Evolutionary conservation across 2,888 invertebrate genomes (phyloP).

Genomic region (Microctonus aethiopoides): DNA sequence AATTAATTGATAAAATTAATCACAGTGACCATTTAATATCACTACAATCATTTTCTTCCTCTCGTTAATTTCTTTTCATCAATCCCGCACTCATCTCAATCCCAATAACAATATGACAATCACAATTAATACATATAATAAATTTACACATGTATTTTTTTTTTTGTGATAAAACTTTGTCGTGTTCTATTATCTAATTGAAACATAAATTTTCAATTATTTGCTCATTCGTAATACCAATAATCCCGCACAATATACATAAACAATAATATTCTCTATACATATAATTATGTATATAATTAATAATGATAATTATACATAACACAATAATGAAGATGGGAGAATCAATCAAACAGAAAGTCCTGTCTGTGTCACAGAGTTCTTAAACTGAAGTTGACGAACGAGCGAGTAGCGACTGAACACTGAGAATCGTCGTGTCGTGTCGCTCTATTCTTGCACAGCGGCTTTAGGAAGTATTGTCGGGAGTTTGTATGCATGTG

Average conservation of each 20-base stretch:
- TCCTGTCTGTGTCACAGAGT: not conserved
- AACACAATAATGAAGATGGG: not conserved
- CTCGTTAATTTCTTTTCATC: not conserved
- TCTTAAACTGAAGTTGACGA: conserved; percentile 52
- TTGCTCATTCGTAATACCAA: not conserved
- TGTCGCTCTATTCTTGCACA: conserved; percentile 40
- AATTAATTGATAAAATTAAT: too few relatives aligned
- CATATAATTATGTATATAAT: not conserved
- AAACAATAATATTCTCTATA: not conserved
- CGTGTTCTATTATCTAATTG: too few relatives aligned
- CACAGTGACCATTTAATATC: too few relatives aligned
- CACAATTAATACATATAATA: not conserved
- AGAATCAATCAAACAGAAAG: not conserved
- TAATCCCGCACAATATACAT: not conserved
- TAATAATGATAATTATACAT: not conserved
- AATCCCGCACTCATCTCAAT: not conserved
- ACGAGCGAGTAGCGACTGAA: conserved; percentile 64
- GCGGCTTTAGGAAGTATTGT: conserved; percentile 54
- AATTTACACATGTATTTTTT: not conserved
- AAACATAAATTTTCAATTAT: too few relatives aligned
- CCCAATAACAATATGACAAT: not conserved
- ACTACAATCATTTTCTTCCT: too few relatives aligned
- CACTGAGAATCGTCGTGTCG: conserved; percentile 44
- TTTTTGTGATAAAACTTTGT: not conserved
- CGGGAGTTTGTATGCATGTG: conserved; percentile 22